Base-by-base conservation (phyloP, 2,888 invertebrate species). In the Limnephilus rhombicus region DNA sequence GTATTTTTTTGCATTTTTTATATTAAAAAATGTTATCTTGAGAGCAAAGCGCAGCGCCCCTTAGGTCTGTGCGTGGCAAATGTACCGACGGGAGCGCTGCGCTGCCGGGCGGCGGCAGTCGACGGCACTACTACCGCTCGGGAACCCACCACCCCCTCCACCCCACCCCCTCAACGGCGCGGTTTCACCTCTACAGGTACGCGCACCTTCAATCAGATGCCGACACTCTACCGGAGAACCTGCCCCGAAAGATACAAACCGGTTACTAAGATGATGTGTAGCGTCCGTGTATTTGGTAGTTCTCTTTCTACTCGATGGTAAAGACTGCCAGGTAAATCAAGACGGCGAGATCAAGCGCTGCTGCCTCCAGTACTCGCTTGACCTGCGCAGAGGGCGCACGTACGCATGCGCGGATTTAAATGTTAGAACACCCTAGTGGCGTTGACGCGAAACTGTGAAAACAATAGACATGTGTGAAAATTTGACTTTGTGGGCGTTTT, bases 1-100 rank as follows among this genome's bases (percentile, higher is more conserved):
- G n/a, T 9, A 9, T 68, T 68, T 68, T 68, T 24, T 24, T 24
- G 5, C 7, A 9, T 68, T 68, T 68, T 68, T 68, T 68, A 2
- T 68, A 9, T 24, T 53, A 68, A 68, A 68, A 68, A 68, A 68
- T 68, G 68, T 24, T 68, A 68, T 68, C 68, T 68, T 68, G 9
- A 7, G 68, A 24, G 68, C 68, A 68, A 68, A 68, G 68, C 68
- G 68, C 68, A 68, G 68, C 68, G 68, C 68, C 68, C 68, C 68
- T 68, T 68, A 24, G 68, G 68, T 68, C 68, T 81, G 89, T 91
- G 92, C 89, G 89, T 91, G 91, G 83, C 90, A 41, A 90, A 53
- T 83, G 53, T 45, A 31, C 91, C 91, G 91, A 91, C 93, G 85
- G 93, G 93, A 93, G 93, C 93, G 93, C 92, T 91, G 92, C 92